A percentile compares a stretch with the other conserved stretches of the same genome.
These are phyloP conservation scores for Thalpophila matura DNA, from an alignment of 2,888 invertebrate genomes.

Conservation along the genomic window DNA sequence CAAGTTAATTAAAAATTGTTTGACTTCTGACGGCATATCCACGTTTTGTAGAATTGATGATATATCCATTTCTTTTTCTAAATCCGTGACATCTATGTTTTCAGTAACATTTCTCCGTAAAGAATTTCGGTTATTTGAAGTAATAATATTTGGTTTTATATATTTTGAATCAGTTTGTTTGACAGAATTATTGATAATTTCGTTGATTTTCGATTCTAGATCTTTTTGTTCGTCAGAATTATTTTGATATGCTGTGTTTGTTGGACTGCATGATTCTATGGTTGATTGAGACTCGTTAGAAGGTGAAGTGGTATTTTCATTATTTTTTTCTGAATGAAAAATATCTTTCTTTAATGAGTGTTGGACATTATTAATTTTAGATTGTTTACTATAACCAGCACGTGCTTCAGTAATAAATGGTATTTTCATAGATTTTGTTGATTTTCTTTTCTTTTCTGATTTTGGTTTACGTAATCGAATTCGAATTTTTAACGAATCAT, in stretches of 20 bases:
- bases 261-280: neutral
- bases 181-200: neutral
- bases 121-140: neutral
- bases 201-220: neutral
- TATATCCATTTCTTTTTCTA: constrained; percentile 4
- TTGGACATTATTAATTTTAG: neutral
- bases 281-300: too few relatives aligned
- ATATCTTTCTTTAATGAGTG: neutral
- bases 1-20: neutral
- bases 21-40: neutral
- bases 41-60: neutral
- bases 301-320: neutral
- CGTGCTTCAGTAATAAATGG: constrained; percentile 2
- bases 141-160: neutral
- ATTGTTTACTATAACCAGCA: neutral
- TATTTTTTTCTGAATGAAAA: neutral
- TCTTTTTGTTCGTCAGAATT: neutral
- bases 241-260: neutral
- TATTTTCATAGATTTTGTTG: neutral
- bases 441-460: constrained; percentile 7
- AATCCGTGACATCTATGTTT: neutral
- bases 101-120: neutral
- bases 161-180: neutral
- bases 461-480: constrained; percentile 1
- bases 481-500: constrained; percentile 19